Evolutionary conservation across 2,888 invertebrate genomes (phyloP), one percentile per base, ranked within the genome.

Genomic region (Sarcophaga caerulescens): DNA sequence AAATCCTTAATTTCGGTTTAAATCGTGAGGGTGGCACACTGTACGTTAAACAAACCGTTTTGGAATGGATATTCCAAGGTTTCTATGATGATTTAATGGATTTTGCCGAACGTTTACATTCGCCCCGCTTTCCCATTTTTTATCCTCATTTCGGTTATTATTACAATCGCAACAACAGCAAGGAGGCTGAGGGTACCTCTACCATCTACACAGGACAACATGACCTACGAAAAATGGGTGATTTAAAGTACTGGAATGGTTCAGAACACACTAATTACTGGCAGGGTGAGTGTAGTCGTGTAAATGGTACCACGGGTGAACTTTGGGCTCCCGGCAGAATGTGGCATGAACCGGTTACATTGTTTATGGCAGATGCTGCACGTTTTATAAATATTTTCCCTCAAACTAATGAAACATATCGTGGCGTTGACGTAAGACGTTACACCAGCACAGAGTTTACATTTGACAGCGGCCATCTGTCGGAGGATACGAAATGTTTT

Each of bases 121-220:
- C 19, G 93, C 89, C 92, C 0, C 73, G 89, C 8, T 11, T 91
- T 2, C 89, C 93, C 0, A 93, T 97, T 83, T 96, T 96, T 0
- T 95, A 94, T 89, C 95, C 95, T 78, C 95, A 95, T 89, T 98
- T 98, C 92, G 98, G 96, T 6, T 97, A 98, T 96, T 97, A 98
- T 91, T 93, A 92, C 47, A 92, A 96, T 95, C 95, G 97, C 87
- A 98, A 98, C 91, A 94, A 94, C 62, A 96, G 96, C 0, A 93
- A 94, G 59, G 94, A 94, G 0, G 96, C 94, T 90, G 97, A 97
- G 91, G 97, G 97, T 0, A 93, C 94, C 1, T 97, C 96, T 90
- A 96, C 95, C 66, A 96, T 98, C 94, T 94, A 95, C 88, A 97
- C 96, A 0, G 98, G 98, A 0, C 93, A 93, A 0, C 91, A 93